Evolutionary conservation across 2,797 vertebrate genomes (phyloP).

Genomic region (Momotus momota): DNA sequence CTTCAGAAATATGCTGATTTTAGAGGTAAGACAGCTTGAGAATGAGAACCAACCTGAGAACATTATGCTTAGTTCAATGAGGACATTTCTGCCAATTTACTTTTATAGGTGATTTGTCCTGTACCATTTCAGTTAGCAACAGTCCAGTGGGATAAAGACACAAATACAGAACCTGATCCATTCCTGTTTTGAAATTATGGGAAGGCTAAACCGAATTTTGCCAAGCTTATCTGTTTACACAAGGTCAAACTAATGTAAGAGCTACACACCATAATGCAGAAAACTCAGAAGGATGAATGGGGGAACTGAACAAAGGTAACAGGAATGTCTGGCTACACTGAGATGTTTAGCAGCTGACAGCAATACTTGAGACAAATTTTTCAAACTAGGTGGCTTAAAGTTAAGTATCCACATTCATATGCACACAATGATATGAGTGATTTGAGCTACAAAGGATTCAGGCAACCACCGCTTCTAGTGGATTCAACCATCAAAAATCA

Average conservation of each 20-base stretch:
- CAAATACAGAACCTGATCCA: not conserved
- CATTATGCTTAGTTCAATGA: not conserved
- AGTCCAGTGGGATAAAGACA: not conserved
- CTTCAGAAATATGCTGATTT: not conserved
- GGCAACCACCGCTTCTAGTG: not conserved
- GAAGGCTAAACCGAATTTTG: not conserved
- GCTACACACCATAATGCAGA: not conserved
- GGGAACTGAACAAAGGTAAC: not conserved
- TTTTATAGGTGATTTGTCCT: not conserved
- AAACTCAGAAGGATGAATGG: not conserved
- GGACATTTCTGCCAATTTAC: not conserved
- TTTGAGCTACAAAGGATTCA: not conserved
- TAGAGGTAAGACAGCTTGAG: not conserved
- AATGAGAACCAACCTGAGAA: not conserved
- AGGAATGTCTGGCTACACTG: not conserved
- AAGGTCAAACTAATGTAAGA: not conserved
- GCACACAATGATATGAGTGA: not conserved
- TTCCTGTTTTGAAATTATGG: not conserved
- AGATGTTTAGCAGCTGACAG: not conserved
- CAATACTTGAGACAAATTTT: not conserved
- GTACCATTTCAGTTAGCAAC: not conserved
- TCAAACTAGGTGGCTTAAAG: not conserved
- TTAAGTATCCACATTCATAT: not conserved
- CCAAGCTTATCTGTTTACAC: not conserved
- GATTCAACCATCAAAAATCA: constrained; percentile 8